Evolutionary conservation across 2,113 vertebrate genomes (phyloP).

Genomic region (Rhea pennata): DNA sequence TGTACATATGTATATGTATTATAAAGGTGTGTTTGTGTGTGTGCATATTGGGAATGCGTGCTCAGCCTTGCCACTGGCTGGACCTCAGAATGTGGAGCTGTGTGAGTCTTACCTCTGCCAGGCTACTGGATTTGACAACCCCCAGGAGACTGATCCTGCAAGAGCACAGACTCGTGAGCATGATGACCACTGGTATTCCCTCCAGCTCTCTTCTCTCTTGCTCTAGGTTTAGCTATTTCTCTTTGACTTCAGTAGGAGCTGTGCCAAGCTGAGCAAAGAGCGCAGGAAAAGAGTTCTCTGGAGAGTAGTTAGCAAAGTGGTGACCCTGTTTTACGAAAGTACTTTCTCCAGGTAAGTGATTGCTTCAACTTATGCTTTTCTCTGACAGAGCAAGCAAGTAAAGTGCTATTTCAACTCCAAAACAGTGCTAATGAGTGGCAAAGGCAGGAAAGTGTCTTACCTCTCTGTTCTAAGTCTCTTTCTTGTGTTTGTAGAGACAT

Average conservation of each 20-base stretch:
- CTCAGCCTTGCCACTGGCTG: background rate
- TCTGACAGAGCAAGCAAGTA: background rate
- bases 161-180: background rate
- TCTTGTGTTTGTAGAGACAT: background rate
- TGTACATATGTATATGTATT: background rate
- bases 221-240: background rate
- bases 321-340: background rate
- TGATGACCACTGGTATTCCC: background rate
- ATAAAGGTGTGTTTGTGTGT: background rate
- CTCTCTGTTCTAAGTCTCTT: background rate
- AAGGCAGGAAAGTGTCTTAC: background rate
- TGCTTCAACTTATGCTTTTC: background rate
- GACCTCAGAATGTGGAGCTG: background rate
- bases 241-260: background rate
- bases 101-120: background rate
- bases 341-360: background rate
- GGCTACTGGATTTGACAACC: background rate
- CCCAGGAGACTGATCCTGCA: background rate
- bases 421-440: background rate
- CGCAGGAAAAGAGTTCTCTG: background rate
- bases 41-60: background rate
- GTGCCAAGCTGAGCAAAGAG: background rate
- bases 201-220: background rate
- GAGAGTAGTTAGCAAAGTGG: background rate
- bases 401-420: background rate